phyloP scores from a whole-genome alignment of 2,797 vertebrate species.

The Rhinogobio ventralis region DNA sequence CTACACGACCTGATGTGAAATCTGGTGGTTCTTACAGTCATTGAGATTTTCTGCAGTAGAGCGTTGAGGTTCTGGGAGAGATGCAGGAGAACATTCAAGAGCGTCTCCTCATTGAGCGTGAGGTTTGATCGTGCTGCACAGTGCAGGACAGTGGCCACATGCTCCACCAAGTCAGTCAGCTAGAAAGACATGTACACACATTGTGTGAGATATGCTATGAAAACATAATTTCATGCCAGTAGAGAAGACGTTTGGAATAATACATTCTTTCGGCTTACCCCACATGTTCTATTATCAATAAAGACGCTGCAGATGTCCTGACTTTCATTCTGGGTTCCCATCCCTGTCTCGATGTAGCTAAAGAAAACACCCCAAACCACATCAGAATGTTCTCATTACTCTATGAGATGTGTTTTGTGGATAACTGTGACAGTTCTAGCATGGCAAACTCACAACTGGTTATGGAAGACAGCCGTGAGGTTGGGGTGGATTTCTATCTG shows the following conservation, averaged over 20 bases:
- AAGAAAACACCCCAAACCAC: not conserved
- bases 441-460: constrained; percentile 74
- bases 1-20: not conserved
- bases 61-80: constrained; percentile 69
- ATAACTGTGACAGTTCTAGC: not conserved
- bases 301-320: constrained; percentile 74
- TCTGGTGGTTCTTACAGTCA: constrained; percentile 61
- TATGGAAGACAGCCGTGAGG: constrained; percentile 73
- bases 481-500: constrained; percentile 60
- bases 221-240: not conserved
- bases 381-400: not conserved
- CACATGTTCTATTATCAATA: constrained; percentile 70
- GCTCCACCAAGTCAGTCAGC: constrained; percentile 72
- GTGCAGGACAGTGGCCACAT: constrained; percentile 71
- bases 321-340: constrained; percentile 43
- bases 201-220: not conserved
- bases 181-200: constrained; percentile 48
- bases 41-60: constrained; percentile 69
- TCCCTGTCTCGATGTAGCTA: constrained; percentile 69
- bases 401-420: not conserved
- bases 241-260: not conserved
- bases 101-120: constrained; percentile 63
- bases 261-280: constrained; percentile 64
- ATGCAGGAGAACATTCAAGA: constrained; percentile 65
- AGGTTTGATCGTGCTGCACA: constrained; percentile 72